Evolutionary conservation across 92 coral and sea anemone species (phyloP), one percentile per base, ranked within the genome.

Genomic region (Pocillopora meandrina): DNA sequence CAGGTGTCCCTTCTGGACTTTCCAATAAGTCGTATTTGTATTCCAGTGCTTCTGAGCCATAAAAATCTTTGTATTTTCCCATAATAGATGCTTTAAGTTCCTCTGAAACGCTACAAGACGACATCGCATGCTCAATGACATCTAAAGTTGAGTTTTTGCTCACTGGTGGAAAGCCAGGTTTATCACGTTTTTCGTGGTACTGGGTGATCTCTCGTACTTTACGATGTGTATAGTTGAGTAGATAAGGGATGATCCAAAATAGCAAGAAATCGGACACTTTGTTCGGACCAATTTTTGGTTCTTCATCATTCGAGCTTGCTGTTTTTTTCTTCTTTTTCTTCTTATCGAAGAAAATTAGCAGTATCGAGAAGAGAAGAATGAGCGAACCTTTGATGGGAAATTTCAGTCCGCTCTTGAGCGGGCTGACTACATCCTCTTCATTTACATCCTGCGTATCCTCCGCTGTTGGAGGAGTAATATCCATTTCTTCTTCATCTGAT

Each of bases 271-370:
- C 89, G 1, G 89, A 86, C 16, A 86, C 70, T 62, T 86, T 86
- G 47, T 86, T 86, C 18, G 80, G 56, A 5, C 89, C 89, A 31
- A 86, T 80, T 42, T 79, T 62, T 33, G n/a, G 84, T 14, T 67
- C 65, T 1, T 70, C 72, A 4, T 3, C 5, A 14, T 58, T 6
- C 13, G 79, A 58, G 12, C 26, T 18, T 3, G 56, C 61, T 12
- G 11, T 60, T 5, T 26, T 47, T 17, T 59, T 63, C 20, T 31
- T 55, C 85, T 56, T n/a, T 1, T 73, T 73, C 55, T 75, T 75
- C 52, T 75, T 75, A 20, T 65, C 85, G 56, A 63, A 86, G 34
- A 72, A 73, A 18, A 79, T 80, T 11, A 79, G 47, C 23, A 86
- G 58, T 23, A 86, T 80, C 14, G 89, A 86, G 19, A 86, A 81